Evolutionary conservation across 2,113 vertebrate genomes (phyloP), one percentile per base, ranked within the genome.

Genomic region (Peromyscus polionotus): DNA sequence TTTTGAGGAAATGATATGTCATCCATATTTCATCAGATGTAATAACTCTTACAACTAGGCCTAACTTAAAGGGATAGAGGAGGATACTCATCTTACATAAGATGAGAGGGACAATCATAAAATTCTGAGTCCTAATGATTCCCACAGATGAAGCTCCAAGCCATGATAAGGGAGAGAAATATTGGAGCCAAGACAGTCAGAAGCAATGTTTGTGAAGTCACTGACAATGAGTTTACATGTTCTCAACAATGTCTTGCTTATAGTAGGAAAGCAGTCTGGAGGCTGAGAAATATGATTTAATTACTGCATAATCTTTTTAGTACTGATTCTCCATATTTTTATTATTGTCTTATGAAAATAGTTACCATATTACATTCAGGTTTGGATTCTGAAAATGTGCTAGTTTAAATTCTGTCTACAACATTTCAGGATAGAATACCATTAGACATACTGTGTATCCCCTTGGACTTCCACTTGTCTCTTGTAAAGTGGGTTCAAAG

Each of bases 401-500:
- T 51, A 73, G 19, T 63, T 76, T 87, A 85, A 93, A 97, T 92
- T 85, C 76, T 75, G 11, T 61, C 65, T 97, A 63, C 13, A 68
- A 70, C 42, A 48, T 26, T 87, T 79, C 57, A 33, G 42, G 31
- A n/a, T 10, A 72, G 45, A 33, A 4, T 51, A 3, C 48, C 67
- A 73, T 45, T 20, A 24, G 61, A 16, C 1, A 1, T 67, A 80
- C 13, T 48, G 20, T 4, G 1, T 61, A 79, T 36, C 20, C 11
- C 42, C 45, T 79, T 59, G 73, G 14, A 61, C 9, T 13, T 96
- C 16, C 17, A 42, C 31, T 39, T 92, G 14, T 39, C 17, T 61
- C 59, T 36, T 54, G 26, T 77, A 76, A 76, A 93, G 65, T 84
- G 42, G n/a, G 54, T 54, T 96, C 72, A 68, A 8, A 42, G 42